Evolutionary conservation across 2,888 invertebrate genomes (phyloP).

Genomic region (Ctenicera cuprea): DNA sequence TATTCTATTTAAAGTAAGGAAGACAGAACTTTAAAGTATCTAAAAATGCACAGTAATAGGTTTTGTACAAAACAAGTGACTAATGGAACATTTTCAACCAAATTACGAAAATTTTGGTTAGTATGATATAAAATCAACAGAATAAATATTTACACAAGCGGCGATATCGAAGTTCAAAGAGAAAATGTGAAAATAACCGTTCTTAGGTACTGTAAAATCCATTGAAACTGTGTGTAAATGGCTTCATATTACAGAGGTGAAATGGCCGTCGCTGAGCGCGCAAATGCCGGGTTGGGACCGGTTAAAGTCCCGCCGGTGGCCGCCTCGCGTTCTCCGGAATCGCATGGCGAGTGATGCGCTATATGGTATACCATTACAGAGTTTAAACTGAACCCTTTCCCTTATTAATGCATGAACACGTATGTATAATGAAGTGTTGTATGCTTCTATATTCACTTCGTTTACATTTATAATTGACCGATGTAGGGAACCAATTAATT

Average conservation of each 20-base stretch:
- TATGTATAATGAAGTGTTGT: conserved; percentile 17
- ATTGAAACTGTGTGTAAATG: conserved; percentile 71
- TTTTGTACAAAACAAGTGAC: too few species aligned
- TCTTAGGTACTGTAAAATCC: conserved; percentile 65
- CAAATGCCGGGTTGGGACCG: conserved; percentile 70
- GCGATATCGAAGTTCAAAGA: conserved; percentile 27
- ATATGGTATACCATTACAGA: neutral
- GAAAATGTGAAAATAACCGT: conserved; percentile 42
- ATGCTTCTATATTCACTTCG: neutral
- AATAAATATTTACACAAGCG: conserved; percentile 8
- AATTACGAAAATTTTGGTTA: too few species aligned
- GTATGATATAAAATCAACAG: too few species aligned
- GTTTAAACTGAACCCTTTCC: conserved; percentile 24
- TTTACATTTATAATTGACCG: conserved; percentile 18
- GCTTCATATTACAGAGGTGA: conserved; percentile 68
- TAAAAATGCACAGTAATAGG: too few species aligned
- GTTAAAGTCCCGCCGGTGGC: conserved; percentile 67
- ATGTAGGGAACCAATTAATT: conserved; percentile 6
- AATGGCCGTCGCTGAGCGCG: conserved; percentile 70
- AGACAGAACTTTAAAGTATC: too few species aligned
- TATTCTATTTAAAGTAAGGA: too few species aligned
- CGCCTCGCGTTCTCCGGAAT: conserved; percentile 55
- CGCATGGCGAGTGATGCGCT: conserved; percentile 55
- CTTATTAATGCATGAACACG: conserved; percentile 23
- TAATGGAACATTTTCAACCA: too few species aligned